phyloP scores from a whole-genome alignment of 2,113 vertebrate species.

The Plectropomus leopardus region DNA sequence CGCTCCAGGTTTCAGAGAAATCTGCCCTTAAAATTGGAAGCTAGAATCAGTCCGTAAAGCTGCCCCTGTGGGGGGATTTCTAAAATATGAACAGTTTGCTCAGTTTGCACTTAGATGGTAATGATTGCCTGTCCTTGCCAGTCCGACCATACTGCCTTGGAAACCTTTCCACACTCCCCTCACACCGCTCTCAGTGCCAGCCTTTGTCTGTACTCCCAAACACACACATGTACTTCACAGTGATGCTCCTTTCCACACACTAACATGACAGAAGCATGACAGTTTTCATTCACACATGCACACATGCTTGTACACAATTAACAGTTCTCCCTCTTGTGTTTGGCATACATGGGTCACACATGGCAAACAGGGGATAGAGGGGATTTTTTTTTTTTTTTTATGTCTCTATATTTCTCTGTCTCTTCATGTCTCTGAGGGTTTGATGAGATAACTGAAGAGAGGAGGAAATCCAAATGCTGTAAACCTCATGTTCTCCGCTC shows the following conservation, averaged over 20 bases:
- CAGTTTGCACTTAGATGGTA: constrained; percentile 47
- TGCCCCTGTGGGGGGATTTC: not conserved
- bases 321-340: constrained; percentile 1
- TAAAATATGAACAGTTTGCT: constrained; percentile 58
- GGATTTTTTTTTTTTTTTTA: not conserved
- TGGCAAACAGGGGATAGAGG: constrained; percentile 1
- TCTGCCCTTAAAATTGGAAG: too few relatives aligned
- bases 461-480: constrained; percentile 59
- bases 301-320: constrained; percentile 8
- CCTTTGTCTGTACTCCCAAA: constrained; percentile 28
- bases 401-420: constrained; percentile 26
- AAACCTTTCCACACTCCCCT: constrained; percentile 46
- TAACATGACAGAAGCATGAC: constrained; percentile 31
- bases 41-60: too few relatives aligned
- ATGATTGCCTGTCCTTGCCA: constrained; percentile 44
- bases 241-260: constrained; percentile 6
- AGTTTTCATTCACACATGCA: constrained; percentile 61
- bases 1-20: too few relatives aligned
- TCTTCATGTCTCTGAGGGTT: constrained; percentile 26
- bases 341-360: constrained; percentile 47
- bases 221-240: constrained; percentile 3
- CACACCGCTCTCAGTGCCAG: constrained; percentile 50
- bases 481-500: constrained; percentile 39
- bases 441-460: constrained; percentile 65
- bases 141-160: constrained; percentile 31